phyloP scores from a whole-genome alignment of 2,113 vertebrate species.

The Stigmatopora argus region DNA sequence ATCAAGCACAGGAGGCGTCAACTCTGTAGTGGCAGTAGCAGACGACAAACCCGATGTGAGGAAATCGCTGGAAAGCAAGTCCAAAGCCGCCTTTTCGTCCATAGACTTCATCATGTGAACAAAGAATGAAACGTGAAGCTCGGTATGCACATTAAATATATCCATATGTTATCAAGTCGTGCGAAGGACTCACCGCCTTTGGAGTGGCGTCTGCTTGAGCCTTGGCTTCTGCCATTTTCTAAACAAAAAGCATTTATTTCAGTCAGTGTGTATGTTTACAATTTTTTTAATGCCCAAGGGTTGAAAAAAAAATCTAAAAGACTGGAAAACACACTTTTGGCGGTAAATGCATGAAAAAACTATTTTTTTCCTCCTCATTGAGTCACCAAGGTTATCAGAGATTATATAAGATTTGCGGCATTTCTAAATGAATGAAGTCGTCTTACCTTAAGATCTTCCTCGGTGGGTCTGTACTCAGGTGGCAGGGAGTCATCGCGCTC shows the following conservation, averaged over 20 bases:
- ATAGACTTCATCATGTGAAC: constrained; percentile 35
- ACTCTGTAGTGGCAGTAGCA: constrained; percentile 16
- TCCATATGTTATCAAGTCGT: neutral
- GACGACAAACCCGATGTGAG: constrained; percentile 10
- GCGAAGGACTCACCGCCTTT: constrained; percentile 43
- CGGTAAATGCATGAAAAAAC: too few species aligned
- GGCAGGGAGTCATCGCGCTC: constrained; percentile 70
- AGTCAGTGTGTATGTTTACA: neutral
- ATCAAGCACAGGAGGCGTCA: constrained; percentile 36
- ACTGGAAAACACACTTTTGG: too few species aligned
- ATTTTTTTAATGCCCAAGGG: too few species aligned
- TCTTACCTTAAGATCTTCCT: constrained; percentile 60
- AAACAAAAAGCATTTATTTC: neutral
- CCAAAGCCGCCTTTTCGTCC: constrained; percentile 60
- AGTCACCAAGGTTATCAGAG: too few species aligned
- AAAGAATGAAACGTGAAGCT: neutral
- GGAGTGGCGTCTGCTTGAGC: constrained; percentile 19
- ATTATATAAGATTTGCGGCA: neutral
- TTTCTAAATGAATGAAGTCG: too few species aligned
- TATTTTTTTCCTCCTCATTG: too few species aligned
- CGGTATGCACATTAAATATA: neutral
- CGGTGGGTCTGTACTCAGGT: constrained; percentile 58
- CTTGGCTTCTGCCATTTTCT: constrained; percentile 54
- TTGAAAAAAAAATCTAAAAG: too few species aligned
- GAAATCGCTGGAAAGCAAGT: constrained; percentile 64